Percentiles rank a stretch among this genome's conserved stretches.
These are phyloP conservation scores for Amblyopsis hoosieri DNA, from an alignment of 2,797 vertebrate species.

Conservation along the genomic window DNA sequence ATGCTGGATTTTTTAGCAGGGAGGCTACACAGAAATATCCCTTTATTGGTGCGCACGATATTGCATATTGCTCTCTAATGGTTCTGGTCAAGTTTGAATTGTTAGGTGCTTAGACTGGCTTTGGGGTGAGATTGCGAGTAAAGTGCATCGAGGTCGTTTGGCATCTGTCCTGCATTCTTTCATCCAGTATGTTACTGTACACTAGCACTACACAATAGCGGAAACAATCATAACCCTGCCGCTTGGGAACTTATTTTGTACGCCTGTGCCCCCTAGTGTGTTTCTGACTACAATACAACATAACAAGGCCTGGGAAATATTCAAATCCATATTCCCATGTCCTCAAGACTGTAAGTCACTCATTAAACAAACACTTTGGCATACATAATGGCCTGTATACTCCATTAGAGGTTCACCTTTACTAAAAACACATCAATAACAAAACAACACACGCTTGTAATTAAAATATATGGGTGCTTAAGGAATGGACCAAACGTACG, in stretches of 20 bases:
- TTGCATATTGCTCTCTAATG: slow-evolving; percentile 56
- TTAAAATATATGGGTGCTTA: too few species aligned
- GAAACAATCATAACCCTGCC: slow-evolving; percentile 21
- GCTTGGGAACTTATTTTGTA: slow-evolving; percentile 26
- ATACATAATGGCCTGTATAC: too few species aligned
- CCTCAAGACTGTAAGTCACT: too few species aligned
- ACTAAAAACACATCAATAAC: too few species aligned
- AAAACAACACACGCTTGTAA: too few species aligned
- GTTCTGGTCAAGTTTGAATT: slow-evolving; percentile 55
- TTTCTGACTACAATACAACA: slow-evolving; percentile 27
- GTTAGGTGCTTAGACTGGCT: slow-evolving; percentile 46
- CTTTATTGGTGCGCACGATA: slow-evolving; percentile 50
- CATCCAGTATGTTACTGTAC: slow-evolving; percentile 40
- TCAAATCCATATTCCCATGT: too few species aligned
- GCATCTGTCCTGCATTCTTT: slow-evolving; percentile 40
- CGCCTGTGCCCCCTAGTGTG: slow-evolving; percentile 60
- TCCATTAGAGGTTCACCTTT: too few species aligned
- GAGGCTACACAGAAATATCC: too few species aligned
- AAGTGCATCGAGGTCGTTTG: slow-evolving; percentile 69
- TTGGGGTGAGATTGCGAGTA: slow-evolving; percentile 54
- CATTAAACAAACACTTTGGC: too few species aligned
- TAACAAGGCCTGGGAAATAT: neutral
- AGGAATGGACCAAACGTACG: too few species aligned
- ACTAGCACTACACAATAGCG: slow-evolving; percentile 48
- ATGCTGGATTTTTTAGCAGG: too few species aligned